Evolutionary conservation across 1,140 invertebrate genomes (phyloP), one percentile per base, ranked within the genome.

Genomic region (Grapholita molesta): DNA sequence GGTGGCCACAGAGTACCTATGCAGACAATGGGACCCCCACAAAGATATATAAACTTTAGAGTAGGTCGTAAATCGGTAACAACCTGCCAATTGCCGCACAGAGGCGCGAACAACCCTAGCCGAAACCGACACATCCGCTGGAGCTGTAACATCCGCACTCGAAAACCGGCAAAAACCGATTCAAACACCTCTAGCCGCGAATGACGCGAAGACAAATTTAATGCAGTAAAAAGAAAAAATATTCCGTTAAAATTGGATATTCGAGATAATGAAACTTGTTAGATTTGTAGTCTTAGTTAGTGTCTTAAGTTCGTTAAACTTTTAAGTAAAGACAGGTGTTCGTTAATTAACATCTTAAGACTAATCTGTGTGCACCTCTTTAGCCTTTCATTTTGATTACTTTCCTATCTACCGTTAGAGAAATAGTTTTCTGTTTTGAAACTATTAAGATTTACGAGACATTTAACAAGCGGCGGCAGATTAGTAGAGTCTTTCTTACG

Each of bases 21-120:
- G 77, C 52, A 79, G 82, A 91, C 89, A 91, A 91, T 91, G 80
- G 88, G 88, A 91, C 89, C 89, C 89, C 89, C 87, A 83, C 79
- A 88, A 88, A 75, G 74, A 78, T 77, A 85, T 82, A 88, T 86
- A 84, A 89, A 86, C 72, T 89, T 88, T 85, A 87, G 88, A 91
- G 87, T 88, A 84, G 85, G 80, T 79, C 79, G 76, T 91, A 89
- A 91, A 91, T 88, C 84, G 83, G 85, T 88, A 86, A 91, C 84
- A 84, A 86, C 87, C 85, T 71, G 89, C 89, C 86, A 89, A 89
- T 91, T 88, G 87, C 82, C 85, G 75, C 82, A 87, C 87, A 85
- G 89, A 88, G 89, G 89, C 89, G 89, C 83, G 85, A 90, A 90
- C 82, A 77, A 77, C 79, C 72, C 73, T 71, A 70, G 75, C 80